Base-by-base conservation (phyloP, 2,888 invertebrate genomes). In the Conistra vaccinii region DNA sequence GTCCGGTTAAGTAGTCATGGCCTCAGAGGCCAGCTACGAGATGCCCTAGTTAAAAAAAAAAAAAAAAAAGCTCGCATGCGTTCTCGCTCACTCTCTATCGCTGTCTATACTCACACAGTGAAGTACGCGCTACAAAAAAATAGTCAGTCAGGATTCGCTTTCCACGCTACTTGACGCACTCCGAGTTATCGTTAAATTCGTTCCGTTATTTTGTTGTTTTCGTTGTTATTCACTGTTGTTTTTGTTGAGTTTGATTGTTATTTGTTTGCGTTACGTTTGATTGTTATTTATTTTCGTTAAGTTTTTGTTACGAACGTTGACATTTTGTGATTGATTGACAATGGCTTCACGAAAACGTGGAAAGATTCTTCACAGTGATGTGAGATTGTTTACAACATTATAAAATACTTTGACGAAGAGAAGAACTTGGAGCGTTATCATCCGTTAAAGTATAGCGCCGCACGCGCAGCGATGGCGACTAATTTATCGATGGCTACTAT, bases 311-410 rank as follows among this genome's bases (percentile, higher is more conserved):
- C 66, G 66, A 73, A 57, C 48, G 66, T 57, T 45, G 58, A 74
- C 62, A 74, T 74, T 74, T 69, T 62, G 61, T 62, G 68, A 74
- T 74, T 74, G 74, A 68, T 72, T 72, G 65, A 69, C 74, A 69
- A 69, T 74, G 73, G 73, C 73, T 74, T 74, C 73, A 74, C 68
- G 73, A 61, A 74, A 69, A 73, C 73, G 61, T 73, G 73, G 68
- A 68, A 78, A 78, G 73, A 69, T 66, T 73, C 62, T 73, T 73
- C 66, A 73, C 63, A 73, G 69, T 69, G 73, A 69, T 69, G 73
- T 73, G 63, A 58, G 4, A 73, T 73, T 63, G 69, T 73, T 73
- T 78, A 73, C 53, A 73, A 73, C 62, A 69, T 78, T 62, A 68
- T 74, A 78, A 66, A 74, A 69, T 78, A 73, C 73, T 78, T 78